Base-by-base conservation (phyloP, 2,888 invertebrate species). In the Drosophila kanekoi region DNA sequence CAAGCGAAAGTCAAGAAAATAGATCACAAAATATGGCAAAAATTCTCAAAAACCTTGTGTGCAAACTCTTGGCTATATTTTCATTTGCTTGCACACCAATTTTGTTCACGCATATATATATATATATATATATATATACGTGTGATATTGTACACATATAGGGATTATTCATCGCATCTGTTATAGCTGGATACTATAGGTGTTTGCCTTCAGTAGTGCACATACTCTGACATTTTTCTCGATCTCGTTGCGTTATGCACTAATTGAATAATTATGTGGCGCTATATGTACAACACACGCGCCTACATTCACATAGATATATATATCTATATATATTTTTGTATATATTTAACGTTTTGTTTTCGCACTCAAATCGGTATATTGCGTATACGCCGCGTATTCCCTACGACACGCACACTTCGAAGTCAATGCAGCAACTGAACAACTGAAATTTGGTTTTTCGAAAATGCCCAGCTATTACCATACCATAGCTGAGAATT, bases 351-450 rank as follows among this genome's bases (percentile, higher is more conserved):
- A 45, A 68, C 71, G 62, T 32, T 69, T 68, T 76, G 76, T 61
- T 70, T 76, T 59, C 65, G 53, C 74, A 70, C 71, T 75, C 38
- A 41, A 58, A 33, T 14, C 45, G 35, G 38, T 16, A 57, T 57
- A 79, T 84, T 88, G 81, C 87, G 89, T 81, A 88, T 86, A 88
- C 85, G 87, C 43, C 70, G 73, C 85, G 89, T 82, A 72, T 78
- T 67, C 87, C 79, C 65, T 60, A 70, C 84, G 52, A 14, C 52
- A 38, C 83, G 89, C 72, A 87, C 91, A 83, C 91, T 79, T 79
- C 77, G 82, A 87, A 87, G 83, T 86, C 87, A 81, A 74, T 80
- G 81, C 70, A 84, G 80, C 90, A 88, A 91, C 90, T 91, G 74
- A 90, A 79, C 90, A 88, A 91, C 90, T 91, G 74, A 90, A 79